Conservation (phyloP, 2,888 invertebrate genomes). For the Capitulum mitella region DNA sequence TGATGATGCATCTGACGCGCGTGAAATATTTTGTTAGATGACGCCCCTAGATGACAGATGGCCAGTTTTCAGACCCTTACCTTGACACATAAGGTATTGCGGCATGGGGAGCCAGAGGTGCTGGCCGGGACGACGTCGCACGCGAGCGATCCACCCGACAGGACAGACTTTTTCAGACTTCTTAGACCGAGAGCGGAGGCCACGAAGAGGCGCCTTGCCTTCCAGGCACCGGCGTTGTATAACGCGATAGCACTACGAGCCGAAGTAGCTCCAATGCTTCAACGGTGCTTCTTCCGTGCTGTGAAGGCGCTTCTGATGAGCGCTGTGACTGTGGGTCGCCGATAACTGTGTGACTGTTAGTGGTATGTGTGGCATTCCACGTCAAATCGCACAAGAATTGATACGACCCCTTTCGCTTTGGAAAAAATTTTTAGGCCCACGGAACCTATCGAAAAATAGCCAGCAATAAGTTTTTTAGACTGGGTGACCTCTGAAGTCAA, state of each 20-base stretch:
- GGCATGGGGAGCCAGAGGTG: not conserved
- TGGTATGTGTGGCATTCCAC: no score
- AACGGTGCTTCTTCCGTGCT: not conserved
- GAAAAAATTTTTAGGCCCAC: no score
- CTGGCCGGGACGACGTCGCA: not conserved
- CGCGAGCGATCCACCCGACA: not conserved
- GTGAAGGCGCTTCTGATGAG: not conserved
- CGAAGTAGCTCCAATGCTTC: not conserved
- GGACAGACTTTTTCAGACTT: not conserved
- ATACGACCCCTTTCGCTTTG: no score
- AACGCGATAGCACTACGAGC: not conserved
- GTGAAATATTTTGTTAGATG: not conserved
- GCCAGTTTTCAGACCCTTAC: not conserved
- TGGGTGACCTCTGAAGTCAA: no score
- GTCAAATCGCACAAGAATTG: no score
- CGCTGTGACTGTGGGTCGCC: no score
- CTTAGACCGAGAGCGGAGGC: not conserved
- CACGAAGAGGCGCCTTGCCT: not conserved
- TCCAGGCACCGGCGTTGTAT: not conserved
- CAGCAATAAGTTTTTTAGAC: no score
- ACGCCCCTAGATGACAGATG: not conserved
- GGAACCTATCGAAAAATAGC: no score
- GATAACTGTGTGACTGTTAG: no score
- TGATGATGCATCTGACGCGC: no score
- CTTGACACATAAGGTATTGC: not conserved